Base-by-base conservation (phyloP, 64 coral and sea anemone genomes). In the Montipora efflorescens region DNA sequence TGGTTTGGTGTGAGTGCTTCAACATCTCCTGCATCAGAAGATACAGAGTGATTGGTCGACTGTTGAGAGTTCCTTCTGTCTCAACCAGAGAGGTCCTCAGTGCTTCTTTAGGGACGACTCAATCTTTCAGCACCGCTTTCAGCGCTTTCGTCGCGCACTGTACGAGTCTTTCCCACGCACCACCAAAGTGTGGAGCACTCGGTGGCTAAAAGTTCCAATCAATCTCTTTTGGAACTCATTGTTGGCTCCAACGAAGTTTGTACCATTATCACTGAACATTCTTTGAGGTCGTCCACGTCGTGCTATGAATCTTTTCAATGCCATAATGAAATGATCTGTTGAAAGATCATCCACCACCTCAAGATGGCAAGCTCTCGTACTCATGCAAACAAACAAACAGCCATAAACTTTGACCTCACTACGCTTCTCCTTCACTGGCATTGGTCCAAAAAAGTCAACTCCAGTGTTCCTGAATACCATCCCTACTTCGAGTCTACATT, bases 191-290 rank as follows among this genome's bases (percentile, higher is more conserved):
- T 36, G 87, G 77, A 2, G 69, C 81, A 1, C 23, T 73, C 48
- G 92, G 74, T 18, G 83, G 92, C 11, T 88, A 50, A 66, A 93
- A 93, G 53, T 93, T 71, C 75, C 92, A 93, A 23, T 93, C 74
- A 20, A 93, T 88, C 59, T 75, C 50, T 15, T 90, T 77, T 8
- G 53, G 87, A 84, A 5, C 19, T 84, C 81, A 66, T 84, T 84
- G 66, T 66, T 59, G 1, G 80, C 52, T n/a, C 76, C 67, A 22
- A 90, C 78, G 8, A 81, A 81, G 79, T 81, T 81, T 50, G 61
- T 36, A 36, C 28, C 28, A 36, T 36, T 36, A 36, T 36, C 28
- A 36, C 28, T 36, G 28, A 36, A 36, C 28, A 36, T 36, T 36
- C 28, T 36, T 36, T 36, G 28, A 36, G 28, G 28, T 36, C 28